A percentile compares a stretch with the other conserved stretches of the same genome.
Conservation (phyloP, 2,113 vertebrate genomes). For the Dinomys branickii region DNA sequence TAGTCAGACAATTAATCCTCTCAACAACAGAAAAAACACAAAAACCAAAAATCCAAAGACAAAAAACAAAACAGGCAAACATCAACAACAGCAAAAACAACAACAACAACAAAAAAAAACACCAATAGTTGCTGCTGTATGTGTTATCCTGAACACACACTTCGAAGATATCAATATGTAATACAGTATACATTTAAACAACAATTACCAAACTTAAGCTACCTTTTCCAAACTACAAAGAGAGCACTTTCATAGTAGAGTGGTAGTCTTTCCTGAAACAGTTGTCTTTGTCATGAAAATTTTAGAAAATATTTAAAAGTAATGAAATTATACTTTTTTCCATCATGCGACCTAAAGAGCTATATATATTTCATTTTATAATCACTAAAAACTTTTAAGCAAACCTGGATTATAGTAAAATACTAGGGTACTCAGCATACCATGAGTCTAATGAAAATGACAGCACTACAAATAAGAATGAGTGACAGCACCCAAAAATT, state of each 20-base stretch:
- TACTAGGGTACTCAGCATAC: neutral
- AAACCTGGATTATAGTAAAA: conserved; percentile 1
- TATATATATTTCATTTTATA: neutral
- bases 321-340: neutral
- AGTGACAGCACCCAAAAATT: conserved; percentile 55
- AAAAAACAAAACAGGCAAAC: no score
- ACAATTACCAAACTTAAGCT: neutral
- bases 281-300: neutral
- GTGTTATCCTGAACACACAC: no score
- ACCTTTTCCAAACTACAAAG: neutral
- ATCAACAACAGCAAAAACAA: no score
- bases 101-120: no score
- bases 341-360: neutral
- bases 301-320: neutral
- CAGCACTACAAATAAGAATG: conserved; percentile 56
- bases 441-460: conserved; percentile 38
- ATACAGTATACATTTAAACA: neutral
- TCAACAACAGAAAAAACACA: no score
- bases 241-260: neutral
- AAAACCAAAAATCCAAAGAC: no score
- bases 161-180: no score
- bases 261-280: neutral
- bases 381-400: neutral
- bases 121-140: no score
- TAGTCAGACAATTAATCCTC: no score